Percentiles rank a stretch among this genome's conserved stretches.
These are phyloP conservation scores for Digitonthophagus gazella DNA, from an alignment of 2,888 invertebrate species.

Conservation along the genomic window DNA sequence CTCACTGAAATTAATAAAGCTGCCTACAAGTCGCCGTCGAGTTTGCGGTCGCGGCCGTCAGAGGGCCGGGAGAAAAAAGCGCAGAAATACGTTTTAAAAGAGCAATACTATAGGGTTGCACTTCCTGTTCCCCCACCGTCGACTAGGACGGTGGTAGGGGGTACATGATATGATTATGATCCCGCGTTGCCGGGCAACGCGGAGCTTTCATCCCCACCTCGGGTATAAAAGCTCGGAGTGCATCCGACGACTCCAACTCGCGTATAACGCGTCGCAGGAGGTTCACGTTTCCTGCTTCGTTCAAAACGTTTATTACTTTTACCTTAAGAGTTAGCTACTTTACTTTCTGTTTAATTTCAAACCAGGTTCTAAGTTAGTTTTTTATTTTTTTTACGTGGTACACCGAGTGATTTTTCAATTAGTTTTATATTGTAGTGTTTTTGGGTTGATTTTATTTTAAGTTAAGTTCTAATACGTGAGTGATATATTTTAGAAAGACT, in stretches of 20 bases:
- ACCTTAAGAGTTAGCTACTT: too few relatives aligned
- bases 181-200: conserved; percentile 50
- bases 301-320: too few relatives aligned
- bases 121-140: conserved; percentile 28
- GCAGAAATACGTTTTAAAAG: conserved; percentile 26
- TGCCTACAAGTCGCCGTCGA: neutral
- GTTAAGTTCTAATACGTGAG: neutral
- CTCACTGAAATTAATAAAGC: conserved; percentile 6
- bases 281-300: conserved; percentile 28
- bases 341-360: neutral
- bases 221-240: conserved; percentile 47
- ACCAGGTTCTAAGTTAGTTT: neutral
- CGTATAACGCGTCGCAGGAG: conserved; percentile 32
- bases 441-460: neutral
- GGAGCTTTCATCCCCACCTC: conserved; percentile 49
- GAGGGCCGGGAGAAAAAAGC: conserved; percentile 11
- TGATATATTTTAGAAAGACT: neutral
- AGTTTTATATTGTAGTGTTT: neutral
- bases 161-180: conserved; percentile 52
- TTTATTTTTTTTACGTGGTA: neutral
- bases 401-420: neutral
- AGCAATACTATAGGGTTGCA: conserved; percentile 29
- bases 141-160: conserved; percentile 31
- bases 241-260: conserved; percentile 44
- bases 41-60: conserved; percentile 1